Conservation (phyloP, 2,797 vertebrate species). For the Falco novaeseelandiae region DNA sequence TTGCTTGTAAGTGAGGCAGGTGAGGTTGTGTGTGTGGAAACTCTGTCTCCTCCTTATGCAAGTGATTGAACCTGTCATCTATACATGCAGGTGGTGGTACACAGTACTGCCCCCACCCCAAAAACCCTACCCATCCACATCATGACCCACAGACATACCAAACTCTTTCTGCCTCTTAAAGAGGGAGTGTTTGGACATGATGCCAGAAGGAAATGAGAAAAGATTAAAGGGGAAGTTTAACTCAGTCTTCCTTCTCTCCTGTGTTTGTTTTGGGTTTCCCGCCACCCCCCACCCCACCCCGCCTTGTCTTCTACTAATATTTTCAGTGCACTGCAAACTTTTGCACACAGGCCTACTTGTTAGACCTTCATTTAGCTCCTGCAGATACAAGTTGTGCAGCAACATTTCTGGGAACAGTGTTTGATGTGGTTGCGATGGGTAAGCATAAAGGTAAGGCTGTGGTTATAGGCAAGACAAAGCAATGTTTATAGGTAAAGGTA, state of each 20-base stretch:
- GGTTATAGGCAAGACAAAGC: conserved; percentile 10
- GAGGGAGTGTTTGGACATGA: background rate
- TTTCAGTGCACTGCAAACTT: background rate
- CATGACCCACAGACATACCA: background rate
- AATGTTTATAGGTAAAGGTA: conserved; percentile 16
- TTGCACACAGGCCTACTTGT: background rate
- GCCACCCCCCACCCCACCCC: too few species aligned
- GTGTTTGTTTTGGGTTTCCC: background rate
- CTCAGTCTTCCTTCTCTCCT: background rate
- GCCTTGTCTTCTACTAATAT: background rate
- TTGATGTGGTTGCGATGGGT: conserved; percentile 34
- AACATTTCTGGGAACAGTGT: background rate
- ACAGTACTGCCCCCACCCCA: background rate
- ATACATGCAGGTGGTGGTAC: background rate
- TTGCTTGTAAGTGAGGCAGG: background rate
- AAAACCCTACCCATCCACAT: background rate
- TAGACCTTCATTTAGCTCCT: background rate
- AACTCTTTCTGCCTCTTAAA: background rate
- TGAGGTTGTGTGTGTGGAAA: background rate
- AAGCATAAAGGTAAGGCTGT: background rate
- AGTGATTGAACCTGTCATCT: background rate
- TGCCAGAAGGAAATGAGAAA: background rate
- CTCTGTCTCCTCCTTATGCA: background rate
- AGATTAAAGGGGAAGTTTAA: background rate
- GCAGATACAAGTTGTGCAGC: background rate